Percentiles rank a stretch among this genome's conserved stretches.
phyloP scores from a whole-genome alignment of 2,797 vertebrate genomes.

The Sternotherus odoratus region DNA sequence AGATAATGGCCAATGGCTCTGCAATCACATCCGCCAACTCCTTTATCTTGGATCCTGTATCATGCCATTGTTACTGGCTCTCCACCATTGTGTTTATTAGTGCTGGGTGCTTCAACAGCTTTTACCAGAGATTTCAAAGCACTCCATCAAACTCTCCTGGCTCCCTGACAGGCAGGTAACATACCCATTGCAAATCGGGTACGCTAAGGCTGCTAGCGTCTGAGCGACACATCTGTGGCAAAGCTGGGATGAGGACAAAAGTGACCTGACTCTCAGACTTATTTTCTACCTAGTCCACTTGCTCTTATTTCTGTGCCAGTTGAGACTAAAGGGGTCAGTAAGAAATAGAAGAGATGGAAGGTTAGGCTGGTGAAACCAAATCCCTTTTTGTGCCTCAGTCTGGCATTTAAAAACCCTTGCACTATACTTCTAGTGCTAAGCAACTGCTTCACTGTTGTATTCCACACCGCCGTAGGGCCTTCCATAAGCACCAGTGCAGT shows the following conservation, averaged over 20 bases:
- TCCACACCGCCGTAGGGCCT: background rate
- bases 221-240: background rate
- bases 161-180: no score
- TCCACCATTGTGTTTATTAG: background rate
- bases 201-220: background rate
- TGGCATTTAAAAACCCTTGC: background rate
- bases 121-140: background rate
- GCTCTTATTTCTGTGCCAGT: background rate
- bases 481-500: background rate
- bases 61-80: background rate
- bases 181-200: background rate
- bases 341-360: background rate
- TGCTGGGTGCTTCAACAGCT: background rate
- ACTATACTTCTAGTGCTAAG: background rate
- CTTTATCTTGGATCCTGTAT: background rate
- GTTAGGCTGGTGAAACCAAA: background rate
- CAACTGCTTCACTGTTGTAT: background rate
- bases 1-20: no score
- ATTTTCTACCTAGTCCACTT: background rate
- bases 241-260: background rate
- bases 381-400: background rate
- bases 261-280: rapidly evolving
- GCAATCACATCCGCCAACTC: no score
- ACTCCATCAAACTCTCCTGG: background rate
- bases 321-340: background rate